Evolutionary conservation across 2,113 vertebrate genomes (phyloP), one percentile per base, ranked within the genome.

Genomic region (Rhipidura dahli): DNA sequence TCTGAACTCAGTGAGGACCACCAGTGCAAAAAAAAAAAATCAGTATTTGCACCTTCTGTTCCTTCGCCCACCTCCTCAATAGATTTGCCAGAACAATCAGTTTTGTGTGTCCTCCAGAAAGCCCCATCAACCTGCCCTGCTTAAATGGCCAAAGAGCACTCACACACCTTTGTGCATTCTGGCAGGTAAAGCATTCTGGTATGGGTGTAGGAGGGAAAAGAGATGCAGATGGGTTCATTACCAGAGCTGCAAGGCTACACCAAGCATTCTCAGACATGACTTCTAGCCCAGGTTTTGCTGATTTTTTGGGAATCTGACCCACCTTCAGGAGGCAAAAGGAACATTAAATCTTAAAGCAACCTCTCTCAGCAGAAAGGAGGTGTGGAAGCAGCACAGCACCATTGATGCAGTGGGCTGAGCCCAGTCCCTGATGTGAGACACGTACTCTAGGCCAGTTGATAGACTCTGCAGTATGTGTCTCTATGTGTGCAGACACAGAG

Each of bases 201-300:
- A 5, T 0, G 0, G 7, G 9, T 37, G 26, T 11, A 51, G 45
- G 10, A 54, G 3, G 14, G 10, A 72, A 88, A 68, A 90, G 35
- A 49, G 13, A 37, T 40, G 15, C 12, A 65, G 64, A 39, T 8
- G 23, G 4, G 24, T 4, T 69, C 35, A 10, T 7, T 19, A 72
- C 14, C 54, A 73, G 75, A 65, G 27, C 61, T 51, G 21, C 61
- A 64, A 23, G 4, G 14, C 12, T 24, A 20, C 13, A 6, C 15
- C 37, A 13, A 11, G 4, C 42, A 20, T 33, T 23, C 47, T 39
- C 53, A 45, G 19, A 42, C 20, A 69, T 35, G 11, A 11, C 18
- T 57, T 14, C 54, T 26, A 47, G 21, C 0, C 8, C n/a, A 61
- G n/a, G 9, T 15, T 56, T 64, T 53, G 37, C n/a, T 33, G 24